phyloP scores from a whole-genome alignment of 2,113 vertebrate species.

The Cryptotis parvus region DNA sequence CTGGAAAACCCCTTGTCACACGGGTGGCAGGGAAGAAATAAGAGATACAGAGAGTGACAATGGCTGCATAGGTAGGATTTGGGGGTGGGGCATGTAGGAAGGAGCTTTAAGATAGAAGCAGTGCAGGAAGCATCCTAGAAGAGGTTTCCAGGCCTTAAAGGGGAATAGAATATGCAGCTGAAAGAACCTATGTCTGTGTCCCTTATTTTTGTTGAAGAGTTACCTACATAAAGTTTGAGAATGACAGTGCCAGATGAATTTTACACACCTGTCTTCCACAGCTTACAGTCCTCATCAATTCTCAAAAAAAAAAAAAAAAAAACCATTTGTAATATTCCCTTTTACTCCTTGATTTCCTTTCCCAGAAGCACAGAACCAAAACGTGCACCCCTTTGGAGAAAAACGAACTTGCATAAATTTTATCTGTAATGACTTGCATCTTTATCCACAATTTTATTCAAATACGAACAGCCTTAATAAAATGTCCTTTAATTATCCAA shows the following conservation, averaged over 20 bases:
- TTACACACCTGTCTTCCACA: conserved; percentile 5
- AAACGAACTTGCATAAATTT: background rate
- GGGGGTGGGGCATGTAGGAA: background rate
- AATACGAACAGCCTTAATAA: too few species aligned
- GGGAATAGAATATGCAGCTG: too few species aligned
- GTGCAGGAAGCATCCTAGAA: background rate
- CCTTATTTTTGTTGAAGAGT: background rate
- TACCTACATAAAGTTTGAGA: background rate
- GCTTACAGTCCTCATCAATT: conserved; percentile 29
- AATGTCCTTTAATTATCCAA: background rate
- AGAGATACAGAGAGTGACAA: background rate
- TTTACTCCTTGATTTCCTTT: conserved; percentile 5
- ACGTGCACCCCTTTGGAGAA: background rate
- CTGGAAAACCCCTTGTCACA: background rate
- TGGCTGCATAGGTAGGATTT: background rate
- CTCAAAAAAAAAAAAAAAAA: too few species aligned
- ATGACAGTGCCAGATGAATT: background rate
- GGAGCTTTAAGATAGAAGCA: background rate
- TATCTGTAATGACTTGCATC: background rate
- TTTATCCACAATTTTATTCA: background rate
- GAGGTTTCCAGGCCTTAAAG: background rate
- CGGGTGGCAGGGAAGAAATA: conserved; percentile 8
- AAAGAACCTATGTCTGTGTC: background rate
- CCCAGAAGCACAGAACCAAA: conserved; percentile 18
- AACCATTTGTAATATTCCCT: background rate